Evolutionary conservation across 2,888 invertebrate genomes (phyloP).

Genomic region (Watsonalla binaria): DNA sequence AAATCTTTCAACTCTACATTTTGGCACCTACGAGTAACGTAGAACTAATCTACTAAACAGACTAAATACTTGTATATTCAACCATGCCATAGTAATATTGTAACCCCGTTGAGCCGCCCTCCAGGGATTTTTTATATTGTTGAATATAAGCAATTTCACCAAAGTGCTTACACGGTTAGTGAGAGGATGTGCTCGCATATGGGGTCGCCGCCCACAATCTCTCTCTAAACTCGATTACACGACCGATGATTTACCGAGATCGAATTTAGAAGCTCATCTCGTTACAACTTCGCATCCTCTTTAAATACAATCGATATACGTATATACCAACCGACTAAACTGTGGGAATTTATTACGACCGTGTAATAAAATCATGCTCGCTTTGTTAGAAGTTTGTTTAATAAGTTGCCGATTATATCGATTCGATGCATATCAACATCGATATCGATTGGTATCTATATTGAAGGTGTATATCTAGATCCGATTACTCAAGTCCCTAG

Average conservation of each 20-base stretch:
- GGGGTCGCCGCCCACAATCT: slow-evolving; percentile 70
- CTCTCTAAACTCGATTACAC: slow-evolving; percentile 74
- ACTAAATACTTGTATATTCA: slow-evolving; percentile 35
- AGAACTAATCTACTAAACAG: slow-evolving; percentile 41
- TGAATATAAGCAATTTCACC: slow-evolving; percentile 39
- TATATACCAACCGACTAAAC: slow-evolving; percentile 22
- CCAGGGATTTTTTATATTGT: slow-evolving; percentile 45
- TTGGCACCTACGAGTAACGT: slow-evolving; percentile 40
- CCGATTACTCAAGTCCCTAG: slow-evolving; percentile 53
- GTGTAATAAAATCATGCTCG: slow-evolving; percentile 25
- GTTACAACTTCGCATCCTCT: slow-evolving; percentile 59
- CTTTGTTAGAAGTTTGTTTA: slow-evolving; percentile 25
- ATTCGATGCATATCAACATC: slow-evolving; percentile 8
- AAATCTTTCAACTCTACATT: slow-evolving; percentile 38
- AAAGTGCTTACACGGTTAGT: slow-evolving; percentile 48
- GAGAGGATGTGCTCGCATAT: slow-evolving; percentile 67
- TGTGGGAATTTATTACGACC: slow-evolving; percentile 40
- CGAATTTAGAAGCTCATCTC: slow-evolving; percentile 66
- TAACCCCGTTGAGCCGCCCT: slow-evolving; percentile 70
- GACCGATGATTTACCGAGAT: slow-evolving; percentile 74
- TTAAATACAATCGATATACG: slow-evolving; percentile 28
- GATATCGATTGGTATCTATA: slow-evolving; percentile 40
- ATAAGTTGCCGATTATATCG: slow-evolving; percentile 26
- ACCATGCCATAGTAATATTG: slow-evolving; percentile 50
- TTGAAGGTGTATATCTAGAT: slow-evolving; percentile 62